Conservation (phyloP, 2,113 vertebrate species). For the Sarotherodon lohbergeri region DNA sequence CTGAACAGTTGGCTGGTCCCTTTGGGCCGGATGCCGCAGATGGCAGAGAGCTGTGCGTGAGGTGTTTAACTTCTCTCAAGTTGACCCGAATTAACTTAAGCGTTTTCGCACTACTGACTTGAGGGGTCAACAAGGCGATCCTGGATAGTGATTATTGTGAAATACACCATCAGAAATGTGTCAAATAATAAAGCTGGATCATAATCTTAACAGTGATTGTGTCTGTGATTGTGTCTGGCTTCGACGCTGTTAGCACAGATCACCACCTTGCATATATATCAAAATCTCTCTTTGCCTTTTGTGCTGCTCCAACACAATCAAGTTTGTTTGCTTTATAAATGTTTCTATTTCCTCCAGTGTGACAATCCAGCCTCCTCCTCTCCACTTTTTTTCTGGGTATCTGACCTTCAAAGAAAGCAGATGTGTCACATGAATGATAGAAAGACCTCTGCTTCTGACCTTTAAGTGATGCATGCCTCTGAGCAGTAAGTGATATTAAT, state of each 20-base stretch:
- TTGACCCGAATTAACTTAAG: slow-evolving; percentile 40
- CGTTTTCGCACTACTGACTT: not conserved
- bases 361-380: not conserved
- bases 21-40: slow-evolving; percentile 38
- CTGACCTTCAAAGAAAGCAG: slow-evolving; percentile 43
- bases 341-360: not conserved
- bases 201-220: not conserved
- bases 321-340: not conserved
- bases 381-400: not conserved
- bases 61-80: slow-evolving; percentile 38
- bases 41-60: slow-evolving; percentile 40
- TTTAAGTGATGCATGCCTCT: slow-evolving; percentile 37
- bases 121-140: not conserved
- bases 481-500: slow-evolving; percentile 47
- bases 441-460: slow-evolving; percentile 29
- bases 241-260: not conserved
- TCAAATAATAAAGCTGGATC: not conserved
- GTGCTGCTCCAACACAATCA: not conserved
- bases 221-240: not conserved
- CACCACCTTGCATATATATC: not conserved
- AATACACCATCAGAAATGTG: not conserved
- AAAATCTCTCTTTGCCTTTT: not conserved
- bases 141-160: not conserved
- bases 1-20: slow-evolving; percentile 49
- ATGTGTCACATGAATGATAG: slow-evolving; percentile 5